Evolutionary conservation across 2,797 vertebrate genomes (phyloP), one percentile per base, ranked within the genome.

Genomic region (Ciconia nigra): DNA sequence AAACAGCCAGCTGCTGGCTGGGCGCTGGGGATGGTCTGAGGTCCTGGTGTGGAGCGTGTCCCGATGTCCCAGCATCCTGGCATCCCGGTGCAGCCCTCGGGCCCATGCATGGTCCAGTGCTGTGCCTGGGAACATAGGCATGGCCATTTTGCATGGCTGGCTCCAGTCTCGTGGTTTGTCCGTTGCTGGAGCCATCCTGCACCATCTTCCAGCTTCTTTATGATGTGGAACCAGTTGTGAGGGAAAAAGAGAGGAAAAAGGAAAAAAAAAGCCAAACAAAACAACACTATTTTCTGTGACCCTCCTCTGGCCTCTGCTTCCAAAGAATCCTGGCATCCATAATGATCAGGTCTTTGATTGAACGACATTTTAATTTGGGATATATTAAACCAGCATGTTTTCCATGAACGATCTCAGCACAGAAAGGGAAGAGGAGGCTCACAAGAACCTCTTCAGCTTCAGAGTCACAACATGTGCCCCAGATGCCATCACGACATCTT

Each of bases 331-430:
- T 77, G 87, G 92, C 85, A 93, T 61, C 39, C 79, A 9, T 72
- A 79, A 83, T 0, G 89, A 87, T 77, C 35, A 74, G 73, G 57
- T 46, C 81, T 94, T 74, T 71, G 91, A 80, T 22, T 72, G 87
- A 93, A 71, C 2, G 77, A 41, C 81, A 39, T 69, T 95, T 96
- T 70, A 47, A 96, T 91, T 88, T 63, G 79, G 80, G 76, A 26
- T 83, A 15, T 91, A 97, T 97, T 76, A 91, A 93, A 96, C 0
- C 96, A 93, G 49, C 54, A 80, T 94, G 96, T 92, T 90, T 77
- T 51, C 65, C 41, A 51, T 2, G 47, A 76, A 16, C 8, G 2
- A 19, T 20, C 46, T 67, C 66, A 52, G 76, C 63, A n/a, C 42
- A 63, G 62, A 73, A 33, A 88, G 71, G 51, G 54, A 63, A 59